Evolutionary conservation across 2,888 invertebrate species (phyloP), one percentile per base, ranked within the genome.

Genomic region (Silvanus unidentatus): DNA sequence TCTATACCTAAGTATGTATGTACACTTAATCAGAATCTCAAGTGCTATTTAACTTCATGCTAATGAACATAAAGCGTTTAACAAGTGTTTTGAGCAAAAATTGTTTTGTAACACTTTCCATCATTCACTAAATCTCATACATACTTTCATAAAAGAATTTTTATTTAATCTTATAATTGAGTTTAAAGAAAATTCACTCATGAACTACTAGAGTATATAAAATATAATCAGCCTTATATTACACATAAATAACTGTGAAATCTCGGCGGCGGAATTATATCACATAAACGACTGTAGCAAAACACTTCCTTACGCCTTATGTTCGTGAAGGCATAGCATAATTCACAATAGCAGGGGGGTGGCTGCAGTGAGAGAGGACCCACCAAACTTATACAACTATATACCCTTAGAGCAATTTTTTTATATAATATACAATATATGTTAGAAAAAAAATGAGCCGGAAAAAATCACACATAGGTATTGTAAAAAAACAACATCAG

Each of bases 171-270:
- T 32, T 12, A 44, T 49, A 54, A 55, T 50, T 48, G 50, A 50
- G 50, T 46, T 37, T 37, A 51, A 51, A 51, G 52, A 44, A 49
- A 54, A 55, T 52, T 53, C 45, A 51, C 49, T 49, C 48, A 55
- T 49, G 50, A 51, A 52, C 49, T 50, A 37, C 5, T 4, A 49
- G 50, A 47, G 47, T 59, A 49, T 58, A 57, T 58, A 54, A 58
- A 55, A 53, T 55, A 61, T 61, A 63, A 63, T 63, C 58, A 63
- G 58, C 47, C 50, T 47, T 62, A 58, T 63, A 61, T 60, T 58
- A 58, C 60, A 53, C 63, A 63, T 62, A 63, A 63, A 63, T 63
- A 63, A 61, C 58, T 46, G 51, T 39, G 54, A 60, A 63, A 63
- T 59, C 62, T 62, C 56, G 57, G 55, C 54, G 51, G 45, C 52